Evolutionary conservation across 2,888 invertebrate species (phyloP).

Genomic region (Epirrhoe tristata): DNA sequence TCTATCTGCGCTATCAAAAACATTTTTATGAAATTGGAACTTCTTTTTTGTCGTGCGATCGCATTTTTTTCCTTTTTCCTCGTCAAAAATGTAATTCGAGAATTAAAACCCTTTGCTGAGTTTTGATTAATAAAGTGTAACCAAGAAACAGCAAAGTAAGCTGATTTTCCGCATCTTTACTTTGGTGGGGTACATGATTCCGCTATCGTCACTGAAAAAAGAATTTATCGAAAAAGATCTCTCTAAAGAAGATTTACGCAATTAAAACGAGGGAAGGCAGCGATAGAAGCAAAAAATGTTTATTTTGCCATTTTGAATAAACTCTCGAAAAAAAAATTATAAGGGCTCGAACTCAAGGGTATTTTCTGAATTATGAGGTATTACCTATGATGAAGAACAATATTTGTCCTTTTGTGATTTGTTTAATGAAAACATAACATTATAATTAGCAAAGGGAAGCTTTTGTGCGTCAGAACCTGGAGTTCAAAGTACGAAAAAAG

Average conservation of each 20-base stretch:
- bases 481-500: slow-evolving; percentile 21
- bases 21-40: slow-evolving; percentile 25
- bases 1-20: slow-evolving; percentile 35
- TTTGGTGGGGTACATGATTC: slow-evolving; percentile 54
- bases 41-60: slow-evolving; percentile 13
- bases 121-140: slow-evolving; percentile 35
- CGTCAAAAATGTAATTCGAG: slow-evolving; percentile 8
- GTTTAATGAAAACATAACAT: slow-evolving; percentile 13
- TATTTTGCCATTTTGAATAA: slow-evolving; percentile 62
- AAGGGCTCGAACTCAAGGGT: slow-evolving; percentile 33
- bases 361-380: slow-evolving; percentile 25
- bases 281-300: slow-evolving; percentile 61
- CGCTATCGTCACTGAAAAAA: slow-evolving; percentile 61
- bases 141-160: slow-evolving; percentile 58
- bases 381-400: slow-evolving; percentile 12
- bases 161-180: slow-evolving; percentile 65
- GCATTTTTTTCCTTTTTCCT: slow-evolving; percentile 25
- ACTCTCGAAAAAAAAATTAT: slow-evolving; percentile 48
- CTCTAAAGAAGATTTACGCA: slow-evolving; percentile 75
- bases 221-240: slow-evolving; percentile 66
- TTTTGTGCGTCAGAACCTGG: slow-evolving; percentile 11
- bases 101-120: slow-evolving; percentile 18
- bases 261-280: slow-evolving; percentile 69
- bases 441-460: slow-evolving; percentile 8
- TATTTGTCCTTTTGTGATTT: slow-evolving; percentile 19